These are phyloP conservation scores for Athrips mouffetella DNA, from an alignment of 2,888 invertebrate genomes.

Conservation along the genomic window DNA sequence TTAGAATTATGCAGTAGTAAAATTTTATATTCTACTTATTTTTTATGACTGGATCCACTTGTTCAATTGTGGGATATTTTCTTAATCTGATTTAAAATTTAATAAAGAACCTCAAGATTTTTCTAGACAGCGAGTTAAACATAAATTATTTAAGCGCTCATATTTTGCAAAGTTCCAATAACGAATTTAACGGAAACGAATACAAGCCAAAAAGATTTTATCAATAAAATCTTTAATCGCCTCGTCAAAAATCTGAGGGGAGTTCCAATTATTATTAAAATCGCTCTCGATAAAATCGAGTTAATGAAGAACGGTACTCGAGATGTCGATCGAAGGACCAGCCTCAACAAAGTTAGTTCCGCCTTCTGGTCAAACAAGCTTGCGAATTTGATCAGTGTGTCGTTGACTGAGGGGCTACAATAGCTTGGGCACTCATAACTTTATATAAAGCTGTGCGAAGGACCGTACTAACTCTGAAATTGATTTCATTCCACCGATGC, in stretches of 20 bases:
- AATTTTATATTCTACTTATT: constrained; percentile 9
- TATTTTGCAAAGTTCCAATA: constrained; percentile 33
- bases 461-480: constrained; percentile 56
- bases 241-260: constrained; percentile 58
- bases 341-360: constrained; percentile 16
- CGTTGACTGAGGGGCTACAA: constrained; percentile 1
- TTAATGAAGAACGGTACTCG: constrained; percentile 72
- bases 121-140: too few relatives aligned
- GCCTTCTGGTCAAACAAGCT: constrained; percentile 6
- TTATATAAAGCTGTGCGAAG: constrained; percentile 10
- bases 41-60: background rate
- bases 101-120: too few relatives aligned
- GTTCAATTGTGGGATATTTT: background rate
- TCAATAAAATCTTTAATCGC: constrained; percentile 58
- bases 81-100: background rate
- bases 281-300: constrained; percentile 69
- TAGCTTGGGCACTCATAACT: constrained; percentile 1
- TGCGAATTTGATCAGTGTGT: constrained; percentile 8
- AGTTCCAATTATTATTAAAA: constrained; percentile 71
- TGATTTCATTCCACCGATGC: constrained; percentile 69
- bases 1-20: constrained; percentile 41
- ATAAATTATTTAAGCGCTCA: background rate
- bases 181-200: constrained; percentile 46
- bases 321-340: constrained; percentile 52
- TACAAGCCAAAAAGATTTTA: constrained; percentile 48